A percentile compares a stretch with the other conserved stretches of the same genome.
Conservation (phyloP, 1,140 invertebrate genomes). For the Eciton burchellii region DNA sequence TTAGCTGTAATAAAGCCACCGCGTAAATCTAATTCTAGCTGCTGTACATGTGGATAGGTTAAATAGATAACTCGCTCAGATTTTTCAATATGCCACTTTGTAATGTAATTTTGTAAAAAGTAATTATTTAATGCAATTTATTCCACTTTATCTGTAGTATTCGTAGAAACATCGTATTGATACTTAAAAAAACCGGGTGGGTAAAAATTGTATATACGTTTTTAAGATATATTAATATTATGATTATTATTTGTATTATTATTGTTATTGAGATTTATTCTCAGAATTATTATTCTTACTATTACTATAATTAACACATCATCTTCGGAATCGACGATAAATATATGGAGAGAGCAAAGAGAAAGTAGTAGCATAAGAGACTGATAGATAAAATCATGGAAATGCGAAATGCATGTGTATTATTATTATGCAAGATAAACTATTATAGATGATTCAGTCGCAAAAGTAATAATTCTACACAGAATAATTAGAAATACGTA, state of each 20-base stretch:
- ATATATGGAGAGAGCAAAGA: slow-evolving; percentile 64
- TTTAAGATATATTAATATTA: slow-evolving; percentile 78
- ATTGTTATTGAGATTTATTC: slow-evolving; percentile 81
- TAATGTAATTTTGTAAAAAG: slow-evolving; percentile 86
- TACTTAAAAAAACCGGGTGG: slow-evolving; percentile 80
- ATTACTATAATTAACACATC: slow-evolving; percentile 66
- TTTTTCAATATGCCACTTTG: slow-evolving; percentile 82
- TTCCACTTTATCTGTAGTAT: slow-evolving; percentile 79
- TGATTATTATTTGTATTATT: slow-evolving; percentile 77
- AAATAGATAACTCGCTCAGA: slow-evolving; percentile 79
- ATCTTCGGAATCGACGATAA: slow-evolving; percentile 57
- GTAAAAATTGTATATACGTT: slow-evolving; percentile 82
- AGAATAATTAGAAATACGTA: no score
- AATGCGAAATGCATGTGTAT: slow-evolving; percentile 55
- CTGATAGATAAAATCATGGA: slow-evolving; percentile 67
- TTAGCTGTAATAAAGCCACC: slow-evolving; percentile 75
- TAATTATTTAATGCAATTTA: slow-evolving; percentile 81
- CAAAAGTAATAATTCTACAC: neutral
- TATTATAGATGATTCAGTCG: neutral
- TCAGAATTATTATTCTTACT: slow-evolving; percentile 75
- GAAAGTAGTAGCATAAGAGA: slow-evolving; percentile 72
- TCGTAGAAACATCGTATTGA: slow-evolving; percentile 74
- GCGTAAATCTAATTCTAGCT: slow-evolving; percentile 75
- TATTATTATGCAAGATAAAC: slow-evolving; percentile 50
- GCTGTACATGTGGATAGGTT: slow-evolving; percentile 80